Evolutionary conservation across 2,888 invertebrate genomes (phyloP).

Genomic region (Phasia obesa): DNA sequence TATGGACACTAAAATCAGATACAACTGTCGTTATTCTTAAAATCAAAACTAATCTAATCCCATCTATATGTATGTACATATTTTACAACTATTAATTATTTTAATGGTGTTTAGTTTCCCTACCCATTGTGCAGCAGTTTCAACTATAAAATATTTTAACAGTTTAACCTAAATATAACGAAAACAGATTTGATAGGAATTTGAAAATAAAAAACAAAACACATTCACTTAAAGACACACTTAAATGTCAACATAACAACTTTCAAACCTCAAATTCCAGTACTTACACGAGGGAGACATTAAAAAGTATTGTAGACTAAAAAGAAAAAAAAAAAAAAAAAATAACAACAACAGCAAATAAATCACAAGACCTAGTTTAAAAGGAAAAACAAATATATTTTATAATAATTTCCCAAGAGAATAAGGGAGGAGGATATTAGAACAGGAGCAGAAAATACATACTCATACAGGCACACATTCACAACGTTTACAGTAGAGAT

Average conservation of each 20-base stretch:
- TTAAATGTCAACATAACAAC: background rate
- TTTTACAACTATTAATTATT: too few relatives aligned
- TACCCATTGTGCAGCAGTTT: background rate
- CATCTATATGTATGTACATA: too few relatives aligned
- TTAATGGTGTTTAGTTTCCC: too few relatives aligned
- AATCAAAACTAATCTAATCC: too few relatives aligned
- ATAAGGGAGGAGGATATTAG: background rate
- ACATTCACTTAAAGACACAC: background rate
- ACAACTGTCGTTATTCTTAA: too few relatives aligned
- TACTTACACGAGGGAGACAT: conserved; percentile 1
- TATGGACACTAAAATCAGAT: too few relatives aligned
- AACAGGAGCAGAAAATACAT: conserved; percentile 5
- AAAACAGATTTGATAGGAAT: conserved; percentile 11
- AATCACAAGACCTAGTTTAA: conserved; percentile 41
- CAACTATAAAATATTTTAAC: background rate
- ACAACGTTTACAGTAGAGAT: background rate
- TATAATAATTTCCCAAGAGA: conserved; percentile 33
- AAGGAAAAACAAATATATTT: conserved; percentile 22
- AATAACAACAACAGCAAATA: background rate
- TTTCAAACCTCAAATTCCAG: conserved; percentile 3
- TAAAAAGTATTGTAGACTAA: conserved; percentile 8
- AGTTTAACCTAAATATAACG: conserved; percentile 28
- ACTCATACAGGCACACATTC: background rate
- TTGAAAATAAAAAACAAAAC: background rate
- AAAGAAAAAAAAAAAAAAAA: background rate